These are phyloP conservation scores for Edolisoma coerulescens DNA, from an alignment of 2,113 vertebrate genomes.

Conservation along the genomic window DNA sequence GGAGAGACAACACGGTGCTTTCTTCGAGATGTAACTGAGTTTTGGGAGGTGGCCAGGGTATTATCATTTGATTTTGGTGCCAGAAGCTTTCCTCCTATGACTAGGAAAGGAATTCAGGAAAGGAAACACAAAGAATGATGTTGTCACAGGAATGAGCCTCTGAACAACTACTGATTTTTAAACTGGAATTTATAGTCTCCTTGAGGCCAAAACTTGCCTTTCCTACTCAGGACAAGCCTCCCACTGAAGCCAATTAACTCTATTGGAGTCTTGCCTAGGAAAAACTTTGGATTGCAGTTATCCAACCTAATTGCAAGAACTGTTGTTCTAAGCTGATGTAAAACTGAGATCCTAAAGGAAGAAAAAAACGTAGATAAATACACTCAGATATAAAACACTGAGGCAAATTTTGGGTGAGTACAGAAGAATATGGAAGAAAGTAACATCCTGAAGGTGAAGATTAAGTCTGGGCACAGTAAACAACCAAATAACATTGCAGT, in stretches of 20 bases:
- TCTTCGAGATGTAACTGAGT: background rate
- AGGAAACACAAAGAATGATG: background rate
- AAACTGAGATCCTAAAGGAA: background rate
- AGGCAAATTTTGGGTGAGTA: background rate
- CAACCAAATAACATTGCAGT: background rate
- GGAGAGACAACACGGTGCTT: background rate
- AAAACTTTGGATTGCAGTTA: background rate
- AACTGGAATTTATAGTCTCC: conserved; percentile 13
- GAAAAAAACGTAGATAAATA: background rate
- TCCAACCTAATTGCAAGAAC: background rate
- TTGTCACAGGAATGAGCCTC: conserved; percentile 20
- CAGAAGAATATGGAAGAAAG: background rate
- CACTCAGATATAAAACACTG: background rate
- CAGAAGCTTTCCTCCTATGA: conserved; percentile 4
- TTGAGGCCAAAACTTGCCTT: conserved; percentile 12
- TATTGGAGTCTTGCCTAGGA: conserved; percentile 9
- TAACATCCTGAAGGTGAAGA: background rate
- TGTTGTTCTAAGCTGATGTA: background rate
- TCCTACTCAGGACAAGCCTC: background rate
- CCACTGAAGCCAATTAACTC: conserved; percentile 46
- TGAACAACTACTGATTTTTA: conserved; percentile 31
- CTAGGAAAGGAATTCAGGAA: background rate
- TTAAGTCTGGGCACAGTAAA: background rate
- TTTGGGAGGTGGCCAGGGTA: conserved; percentile 2
- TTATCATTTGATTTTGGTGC: conserved; percentile 14